A percentile compares a stretch with the other conserved stretches of the same genome.
These are phyloP conservation scores for Holocentrus rufus DNA, from an alignment of 2,797 vertebrate species.

Conservation along the genomic window DNA sequence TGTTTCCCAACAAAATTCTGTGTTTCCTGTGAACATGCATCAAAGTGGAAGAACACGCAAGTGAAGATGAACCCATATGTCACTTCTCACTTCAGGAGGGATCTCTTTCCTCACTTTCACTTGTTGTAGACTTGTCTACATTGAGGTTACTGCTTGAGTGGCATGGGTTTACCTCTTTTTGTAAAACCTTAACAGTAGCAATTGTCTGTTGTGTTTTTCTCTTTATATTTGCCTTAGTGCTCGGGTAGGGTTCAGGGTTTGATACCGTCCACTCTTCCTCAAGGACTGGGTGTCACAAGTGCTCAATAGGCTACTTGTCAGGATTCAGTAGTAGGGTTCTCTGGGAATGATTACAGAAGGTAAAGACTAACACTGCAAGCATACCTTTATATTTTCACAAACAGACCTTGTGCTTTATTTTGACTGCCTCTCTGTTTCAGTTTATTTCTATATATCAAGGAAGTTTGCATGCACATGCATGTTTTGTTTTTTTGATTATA, in stretches of 20 bases:
- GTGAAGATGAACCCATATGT: conserved; percentile 77
- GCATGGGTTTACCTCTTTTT: conserved; percentile 39
- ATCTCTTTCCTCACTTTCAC: conserved; percentile 78
- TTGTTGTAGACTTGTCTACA: conserved; percentile 66
- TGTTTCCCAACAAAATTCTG: conserved; percentile 8
- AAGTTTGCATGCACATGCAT: neutral
- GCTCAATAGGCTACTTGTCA: conserved; percentile 21
- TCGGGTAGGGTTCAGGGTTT: conserved; percentile 17
- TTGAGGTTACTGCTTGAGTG: conserved; percentile 31
- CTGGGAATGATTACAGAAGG: conserved; percentile 51
- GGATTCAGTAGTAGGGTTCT: conserved; percentile 28
- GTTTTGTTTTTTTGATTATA: conserved; percentile 5
- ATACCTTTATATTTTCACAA: conserved; percentile 18
- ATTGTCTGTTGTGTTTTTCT: conserved; percentile 21
- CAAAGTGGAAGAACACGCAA: conserved; percentile 43
- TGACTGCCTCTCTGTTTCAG: neutral
- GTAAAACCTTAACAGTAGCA: conserved; percentile 23
- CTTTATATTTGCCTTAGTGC: conserved; percentile 15
- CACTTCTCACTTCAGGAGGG: conserved; percentile 76
- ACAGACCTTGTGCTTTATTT: neutral
- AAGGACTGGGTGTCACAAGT: conserved; percentile 36
- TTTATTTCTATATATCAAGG: neutral
- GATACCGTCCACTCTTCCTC: conserved; percentile 26
- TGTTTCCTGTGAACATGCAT: conserved; percentile 55
- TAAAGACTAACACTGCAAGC: conserved; percentile 47